Evolutionary conservation across 2,888 invertebrate genomes (phyloP), one percentile per base, ranked within the genome.

Genomic region (Thera britannica): DNA sequence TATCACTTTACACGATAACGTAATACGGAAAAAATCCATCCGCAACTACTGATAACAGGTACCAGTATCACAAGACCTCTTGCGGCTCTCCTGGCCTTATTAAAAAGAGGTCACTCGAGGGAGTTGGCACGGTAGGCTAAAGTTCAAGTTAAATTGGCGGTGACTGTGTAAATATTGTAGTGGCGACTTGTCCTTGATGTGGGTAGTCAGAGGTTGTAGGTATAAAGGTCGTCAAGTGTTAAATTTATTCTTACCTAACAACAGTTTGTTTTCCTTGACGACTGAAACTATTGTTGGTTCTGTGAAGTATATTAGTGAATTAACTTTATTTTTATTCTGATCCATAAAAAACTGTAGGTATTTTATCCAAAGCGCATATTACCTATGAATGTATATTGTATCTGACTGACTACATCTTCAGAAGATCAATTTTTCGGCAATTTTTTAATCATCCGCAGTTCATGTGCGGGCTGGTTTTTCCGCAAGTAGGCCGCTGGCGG

Each of bases 1-100:
- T 91, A 92, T 91, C 92, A 77, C 82, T 81, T 85, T 85, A 84
- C 78, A 83, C 85, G 92, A 92, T 93, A 91, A 88, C 85, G 83
- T 84, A 84, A 86, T 79, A 87, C 88, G 89, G 88, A 91, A 93
- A 90, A 91, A 91, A 89, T 85, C 85, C 88, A 81, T 84, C 82
- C 83, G 85, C 80, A 79, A 77, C 75, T 34, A 72, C 74, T 83
- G 90, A 91, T 91, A 88, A 85, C 80, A 68, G 69, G 70, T 73
- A 67, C 88, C 86, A 87, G 79, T 79, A 65, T 79, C 72, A 73
- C 57, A 62, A 80, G 88, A 82, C 66, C 85, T 79, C 63, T 79
- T 67, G 73, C 68, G 75, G 75, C 73, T 75, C 77, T 63, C 58
- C 58, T 51, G 61, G 69, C 66, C 67, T 57, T 51, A 66, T 60